Evolutionary conservation across 2,113 vertebrate genomes (phyloP).

Genomic region (Sminthopsis crassicaudata): DNA sequence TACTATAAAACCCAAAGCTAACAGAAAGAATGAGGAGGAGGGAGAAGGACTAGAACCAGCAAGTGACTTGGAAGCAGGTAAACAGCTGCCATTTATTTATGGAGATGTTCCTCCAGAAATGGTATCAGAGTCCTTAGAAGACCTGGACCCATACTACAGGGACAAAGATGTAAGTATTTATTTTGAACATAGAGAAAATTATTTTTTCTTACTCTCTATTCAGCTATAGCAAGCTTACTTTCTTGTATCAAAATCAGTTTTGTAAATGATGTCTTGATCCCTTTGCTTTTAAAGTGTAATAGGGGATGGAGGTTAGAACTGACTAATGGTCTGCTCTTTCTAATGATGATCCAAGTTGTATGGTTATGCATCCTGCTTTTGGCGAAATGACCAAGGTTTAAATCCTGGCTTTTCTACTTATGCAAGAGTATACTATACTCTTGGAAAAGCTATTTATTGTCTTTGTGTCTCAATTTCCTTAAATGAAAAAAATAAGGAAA

Average conservation of each 20-base stretch:
- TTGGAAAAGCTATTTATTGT: neutral
- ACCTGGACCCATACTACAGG: conserved; percentile 94
- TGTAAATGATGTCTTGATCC: neutral
- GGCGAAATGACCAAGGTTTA: neutral
- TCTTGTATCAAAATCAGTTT: neutral
- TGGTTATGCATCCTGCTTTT: neutral
- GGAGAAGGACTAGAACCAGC: conserved; percentile 86
- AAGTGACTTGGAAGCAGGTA: conserved; percentile 93
- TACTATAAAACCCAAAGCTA: conserved; percentile 89
- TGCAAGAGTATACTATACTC: neutral
- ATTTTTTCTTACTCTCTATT: neutral
- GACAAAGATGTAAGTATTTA: conserved; percentile 90
- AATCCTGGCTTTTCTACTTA: neutral
- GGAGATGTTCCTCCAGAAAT: conserved; percentile 91
- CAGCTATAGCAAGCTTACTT: neutral
- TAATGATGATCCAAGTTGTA: neutral
- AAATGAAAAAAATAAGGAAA: neutral
- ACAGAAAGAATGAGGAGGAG: conserved; percentile 86
- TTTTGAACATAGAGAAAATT: neutral
- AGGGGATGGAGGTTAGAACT: neutral
- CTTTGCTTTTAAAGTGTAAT: neutral
- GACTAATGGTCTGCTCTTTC: neutral
- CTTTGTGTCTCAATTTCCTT: neutral
- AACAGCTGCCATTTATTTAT: conserved; percentile 93
- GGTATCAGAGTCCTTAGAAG: conserved; percentile 93